These are phyloP conservation scores for Danio choprae DNA, from an alignment of 2,797 vertebrate species.

Conservation along the genomic window DNA sequence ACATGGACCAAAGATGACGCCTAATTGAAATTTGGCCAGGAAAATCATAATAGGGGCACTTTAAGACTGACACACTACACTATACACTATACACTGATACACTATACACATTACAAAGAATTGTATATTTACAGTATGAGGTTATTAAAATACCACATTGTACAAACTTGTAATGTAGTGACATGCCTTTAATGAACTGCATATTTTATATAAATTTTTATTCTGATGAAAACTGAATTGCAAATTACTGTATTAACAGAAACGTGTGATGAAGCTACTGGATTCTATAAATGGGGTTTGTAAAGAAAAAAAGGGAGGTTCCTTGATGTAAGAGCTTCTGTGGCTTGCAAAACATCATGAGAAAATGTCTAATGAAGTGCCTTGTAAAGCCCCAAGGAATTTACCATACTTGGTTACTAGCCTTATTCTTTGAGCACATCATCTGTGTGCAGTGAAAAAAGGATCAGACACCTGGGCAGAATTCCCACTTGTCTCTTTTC, in stretches of 20 bases:
- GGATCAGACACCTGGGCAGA: constrained; percentile 44
- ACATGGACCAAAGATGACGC: too few species aligned
- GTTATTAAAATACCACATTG: background rate
- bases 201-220: background rate
- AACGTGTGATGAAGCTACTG: constrained; percentile 10
- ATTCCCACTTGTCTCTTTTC: constrained; percentile 40
- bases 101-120: background rate
- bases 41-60: too few species aligned
- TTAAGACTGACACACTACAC: too few species aligned
- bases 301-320: background rate
- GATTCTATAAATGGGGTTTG: constrained; percentile 7
- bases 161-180: background rate
- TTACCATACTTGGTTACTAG: constrained; percentile 14
- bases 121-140: background rate
- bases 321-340: constrained; percentile 3
- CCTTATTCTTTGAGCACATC: constrained; percentile 18
- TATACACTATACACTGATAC: too few species aligned
- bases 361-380: constrained; percentile 45
- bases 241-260: constrained; percentile 1
- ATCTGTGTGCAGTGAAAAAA: constrained; percentile 9
- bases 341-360: constrained; percentile 17
- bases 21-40: too few species aligned
- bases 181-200: background rate
- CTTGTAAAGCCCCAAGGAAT: constrained; percentile 21
- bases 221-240: background rate